phyloP scores from a whole-genome alignment of 2,797 vertebrate species.

The Periparus ater region DNA sequence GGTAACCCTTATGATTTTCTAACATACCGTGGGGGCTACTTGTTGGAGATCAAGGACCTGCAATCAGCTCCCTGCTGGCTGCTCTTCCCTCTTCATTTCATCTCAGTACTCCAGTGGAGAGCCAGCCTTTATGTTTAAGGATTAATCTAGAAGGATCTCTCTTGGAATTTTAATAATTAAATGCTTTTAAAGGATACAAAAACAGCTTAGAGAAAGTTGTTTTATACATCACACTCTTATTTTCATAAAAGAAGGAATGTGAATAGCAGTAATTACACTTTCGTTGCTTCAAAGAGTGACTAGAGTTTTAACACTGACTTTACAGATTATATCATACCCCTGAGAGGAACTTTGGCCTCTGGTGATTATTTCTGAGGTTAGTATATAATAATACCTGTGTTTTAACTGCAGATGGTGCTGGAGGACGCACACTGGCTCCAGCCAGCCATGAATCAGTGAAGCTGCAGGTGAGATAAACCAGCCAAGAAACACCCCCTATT shows the following conservation, averaged over 20 bases:
- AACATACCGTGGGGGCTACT: neutral
- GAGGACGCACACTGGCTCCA: neutral
- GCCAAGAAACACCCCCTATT: neutral
- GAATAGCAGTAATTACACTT: neutral
- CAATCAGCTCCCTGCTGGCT: slow-evolving; percentile 3
- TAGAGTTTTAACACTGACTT: neutral
- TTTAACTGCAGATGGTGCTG: slow-evolving; percentile 37
- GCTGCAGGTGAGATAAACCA: neutral
- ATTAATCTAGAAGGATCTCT: neutral
- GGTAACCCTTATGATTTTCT: neutral
- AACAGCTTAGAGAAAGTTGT: neutral
- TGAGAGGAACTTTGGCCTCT: neutral
- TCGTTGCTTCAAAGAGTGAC: neutral
- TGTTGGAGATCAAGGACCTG: neutral
- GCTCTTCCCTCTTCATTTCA: neutral
- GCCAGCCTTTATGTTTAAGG: neutral
- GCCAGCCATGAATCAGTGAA: neutral
- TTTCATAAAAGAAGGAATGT: neutral
- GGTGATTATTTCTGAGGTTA: neutral
- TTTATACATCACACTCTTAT: neutral
- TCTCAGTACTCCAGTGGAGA: neutral
- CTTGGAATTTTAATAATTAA: slow-evolving; percentile 34
- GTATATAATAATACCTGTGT: neutral
- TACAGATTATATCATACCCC: neutral
- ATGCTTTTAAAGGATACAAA: neutral